A percentile compares a stretch with the other conserved stretches of the same genome.
Conservation (phyloP, 2,888 invertebrate genomes). For the Rhagonycha lutea region DNA sequence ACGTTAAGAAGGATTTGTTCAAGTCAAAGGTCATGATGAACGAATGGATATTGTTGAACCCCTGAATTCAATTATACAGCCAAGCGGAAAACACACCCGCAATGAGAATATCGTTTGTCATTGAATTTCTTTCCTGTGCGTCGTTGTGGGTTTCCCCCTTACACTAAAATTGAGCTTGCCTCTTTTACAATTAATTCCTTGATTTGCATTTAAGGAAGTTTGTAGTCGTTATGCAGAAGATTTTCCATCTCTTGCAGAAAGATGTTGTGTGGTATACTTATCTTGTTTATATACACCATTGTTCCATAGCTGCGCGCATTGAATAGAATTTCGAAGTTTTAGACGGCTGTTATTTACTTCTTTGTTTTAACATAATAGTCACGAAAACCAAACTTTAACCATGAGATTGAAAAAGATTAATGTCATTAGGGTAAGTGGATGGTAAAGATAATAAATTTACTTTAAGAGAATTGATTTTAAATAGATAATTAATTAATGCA, state of each 20-base stretch:
- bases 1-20: conserved; percentile 15
- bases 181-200: conserved; percentile 10
- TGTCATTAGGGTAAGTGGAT: conserved; percentile 15
- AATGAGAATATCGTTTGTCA: conserved; percentile 18
- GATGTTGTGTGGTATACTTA: conserved; percentile 15
- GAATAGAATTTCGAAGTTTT: conserved; percentile 24
- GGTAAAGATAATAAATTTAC: not conserved
- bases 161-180: not conserved
- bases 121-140: not conserved
- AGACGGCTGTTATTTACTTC: conserved; percentile 22
- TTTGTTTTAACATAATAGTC: conserved; percentile 13
- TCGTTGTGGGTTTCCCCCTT: conserved; percentile 3
- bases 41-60: conserved; percentile 16
- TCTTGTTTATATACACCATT: conserved; percentile 22
- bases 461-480: not conserved
- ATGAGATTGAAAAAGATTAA: conserved; percentile 13
- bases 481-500: not conserved
- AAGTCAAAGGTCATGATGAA: conserved; percentile 11
- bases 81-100: conserved; percentile 17
- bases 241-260: not conserved
- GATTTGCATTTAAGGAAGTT: conserved; percentile 7
- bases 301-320: conserved; percentile 18
- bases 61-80: conserved; percentile 17
- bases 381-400: not conserved
- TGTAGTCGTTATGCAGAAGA: conserved; percentile 1